Percentiles rank a stretch among this genome's conserved stretches.
These are phyloP conservation scores for Hemaris fuciformis DNA, from an alignment of 2,888 invertebrate genomes.

Conservation along the genomic window DNA sequence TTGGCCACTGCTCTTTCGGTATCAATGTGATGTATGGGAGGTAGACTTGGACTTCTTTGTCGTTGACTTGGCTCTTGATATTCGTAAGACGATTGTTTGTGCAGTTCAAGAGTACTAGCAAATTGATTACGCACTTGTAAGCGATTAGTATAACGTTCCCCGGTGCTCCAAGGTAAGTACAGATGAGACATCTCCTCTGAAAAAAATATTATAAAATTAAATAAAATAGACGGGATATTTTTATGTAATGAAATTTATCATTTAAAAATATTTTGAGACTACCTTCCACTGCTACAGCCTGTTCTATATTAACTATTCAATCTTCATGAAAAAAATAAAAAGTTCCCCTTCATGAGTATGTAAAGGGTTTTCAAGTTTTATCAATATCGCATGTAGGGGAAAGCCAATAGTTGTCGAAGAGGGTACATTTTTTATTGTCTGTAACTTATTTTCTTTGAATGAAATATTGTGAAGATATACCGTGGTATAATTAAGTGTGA, in stretches of 20 bases:
- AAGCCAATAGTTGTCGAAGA: slow-evolving; percentile 22
- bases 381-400: slow-evolving; percentile 64
- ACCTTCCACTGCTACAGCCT: slow-evolving; percentile 63
- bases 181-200: slow-evolving; percentile 91
- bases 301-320: slow-evolving; percentile 54
- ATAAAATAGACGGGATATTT: too few species aligned
- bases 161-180: slow-evolving; percentile 88
- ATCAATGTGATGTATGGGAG: slow-evolving; percentile 81
- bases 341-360: slow-evolving; percentile 55
- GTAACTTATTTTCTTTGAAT: neutral
- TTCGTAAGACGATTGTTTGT: slow-evolving; percentile 68
- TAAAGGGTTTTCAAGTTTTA: slow-evolving; percentile 71
- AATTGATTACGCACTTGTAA: slow-evolving; percentile 72
- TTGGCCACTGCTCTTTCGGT: slow-evolving; percentile 45
- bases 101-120: slow-evolving; percentile 71
- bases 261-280: too few species aligned
- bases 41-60: slow-evolving; percentile 85
- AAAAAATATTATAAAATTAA: slow-evolving; percentile 46
- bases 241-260: too few species aligned
- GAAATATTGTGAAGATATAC: too few species aligned
- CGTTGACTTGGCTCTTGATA: slow-evolving; percentile 70
- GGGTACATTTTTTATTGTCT: neutral
- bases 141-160: slow-evolving; percentile 68
- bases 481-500: too few species aligned
- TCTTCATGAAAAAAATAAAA: slow-evolving; percentile 50